Base-by-base conservation (phyloP, 1,140 invertebrate species). In the Hylaeus volcanicus region DNA sequence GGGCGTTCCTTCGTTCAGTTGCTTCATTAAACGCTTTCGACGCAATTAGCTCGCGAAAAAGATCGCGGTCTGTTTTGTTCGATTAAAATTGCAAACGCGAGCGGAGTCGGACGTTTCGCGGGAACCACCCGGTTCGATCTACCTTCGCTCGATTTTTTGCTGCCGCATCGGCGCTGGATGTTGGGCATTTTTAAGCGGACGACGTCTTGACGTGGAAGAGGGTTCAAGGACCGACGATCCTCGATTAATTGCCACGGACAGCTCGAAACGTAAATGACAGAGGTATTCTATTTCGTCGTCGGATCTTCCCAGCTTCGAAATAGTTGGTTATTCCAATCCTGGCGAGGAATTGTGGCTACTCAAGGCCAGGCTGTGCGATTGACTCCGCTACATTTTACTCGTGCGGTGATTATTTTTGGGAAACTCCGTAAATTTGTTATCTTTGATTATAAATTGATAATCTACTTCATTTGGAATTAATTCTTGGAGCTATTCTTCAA, bases 81-180 rank as follows among this genome's bases (percentile, higher is more conserved):
- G 65, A 68, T 68, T 68, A 68, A 68, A 68, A 68, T 68, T 68
- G 65, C 65, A 68, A 68, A 68, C 65, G 45, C 65, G n/a, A 3
- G 9, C 45, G 45, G 8, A n/a, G 51, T 5, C 45, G n/a, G 3
- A n/a, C 14, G 3, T 43, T 39, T 64, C 39, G 6, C 39, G 61
- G 61, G 8, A 39, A 39, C 37, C 37, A 3, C 11, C 26, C 8
- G 51, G 51, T 51, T 51, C 51, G 51, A 51, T 8, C n/a, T 1
- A 2, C 2, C 15, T 2, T 12, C 9, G 5, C 2, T 43, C n/a
- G 60, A 63, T 63, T 53, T 51, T 51, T 68, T 14, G 65, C 65
- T 2, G 43, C 5, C 14, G 43, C 2, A 6, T 51, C n/a, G 26
- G 65, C 65, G 11, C 9, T 41, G 6, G 37, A 63, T 0, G 15